Evolutionary conservation across 2,888 invertebrate species (phyloP).

Genomic region (Orthosia gracilis): DNA sequence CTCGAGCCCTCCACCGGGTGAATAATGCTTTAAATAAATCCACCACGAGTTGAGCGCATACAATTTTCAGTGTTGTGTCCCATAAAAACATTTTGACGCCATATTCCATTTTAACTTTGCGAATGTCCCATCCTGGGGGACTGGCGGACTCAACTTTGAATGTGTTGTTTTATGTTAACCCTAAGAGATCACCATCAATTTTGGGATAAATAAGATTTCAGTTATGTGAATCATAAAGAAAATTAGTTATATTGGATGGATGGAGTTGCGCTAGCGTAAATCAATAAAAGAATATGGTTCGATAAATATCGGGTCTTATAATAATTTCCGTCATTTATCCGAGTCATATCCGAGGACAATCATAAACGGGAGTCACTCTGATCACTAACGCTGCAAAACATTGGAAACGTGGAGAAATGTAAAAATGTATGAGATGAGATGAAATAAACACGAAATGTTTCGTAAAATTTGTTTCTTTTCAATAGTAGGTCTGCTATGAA

Average conservation of each 20-base stretch:
- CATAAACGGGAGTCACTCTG: neutral
- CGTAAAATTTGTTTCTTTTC: slow-evolving; percentile 18
- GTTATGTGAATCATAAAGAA: slow-evolving; percentile 10
- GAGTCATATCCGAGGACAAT: slow-evolving; percentile 12
- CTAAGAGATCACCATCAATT: slow-evolving; percentile 34
- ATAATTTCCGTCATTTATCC: neutral
- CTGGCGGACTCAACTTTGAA: slow-evolving; percentile 40
- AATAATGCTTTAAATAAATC: slow-evolving; percentile 61
- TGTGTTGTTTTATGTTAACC: slow-evolving; percentile 47
- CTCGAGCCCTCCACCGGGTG: slow-evolving; percentile 35
- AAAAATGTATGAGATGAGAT: slow-evolving; percentile 19
- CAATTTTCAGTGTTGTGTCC: slow-evolving; percentile 52
- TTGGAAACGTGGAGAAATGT: neutral
- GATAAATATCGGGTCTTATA: neutral
- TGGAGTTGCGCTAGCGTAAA: neutral
- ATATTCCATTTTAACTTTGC: slow-evolving; percentile 60
- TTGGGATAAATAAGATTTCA: slow-evolving; percentile 25
- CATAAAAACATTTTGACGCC: slow-evolving; percentile 57
- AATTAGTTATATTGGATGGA: neutral
- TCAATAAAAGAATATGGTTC: slow-evolving; percentile 15
- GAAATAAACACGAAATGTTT: slow-evolving; percentile 30
- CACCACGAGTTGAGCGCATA: slow-evolving; percentile 26
- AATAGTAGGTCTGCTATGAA: slow-evolving; percentile 24
- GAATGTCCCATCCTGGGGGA: slow-evolving; percentile 28
- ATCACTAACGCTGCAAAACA: slow-evolving; percentile 1